A percentile compares a stretch with the other conserved stretches of the same genome.
Conservation (phyloP, 1,140 invertebrate species). For the Centruroides vittatus region DNA sequence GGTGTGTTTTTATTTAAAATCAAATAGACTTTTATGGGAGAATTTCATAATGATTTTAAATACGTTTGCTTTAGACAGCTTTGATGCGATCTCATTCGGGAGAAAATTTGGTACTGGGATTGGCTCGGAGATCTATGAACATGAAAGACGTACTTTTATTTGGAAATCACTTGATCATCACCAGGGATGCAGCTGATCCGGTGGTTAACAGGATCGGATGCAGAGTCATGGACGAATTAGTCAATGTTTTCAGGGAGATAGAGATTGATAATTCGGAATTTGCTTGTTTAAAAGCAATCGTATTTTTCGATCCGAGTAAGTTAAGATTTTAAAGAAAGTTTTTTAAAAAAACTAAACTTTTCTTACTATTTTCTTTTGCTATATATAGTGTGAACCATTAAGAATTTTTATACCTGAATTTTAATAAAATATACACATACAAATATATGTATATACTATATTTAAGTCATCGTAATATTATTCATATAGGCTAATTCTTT, state of each 20-base stretch:
- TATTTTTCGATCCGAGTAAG: slow-evolving; percentile 82
- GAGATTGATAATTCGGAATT: slow-evolving; percentile 95
- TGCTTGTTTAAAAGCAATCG: slow-evolving; percentile 89
- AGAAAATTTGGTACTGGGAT: slow-evolving; percentile 83
- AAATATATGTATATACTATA: no score
- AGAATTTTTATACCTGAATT: no score
- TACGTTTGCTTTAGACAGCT: no score
- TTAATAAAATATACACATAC: no score
- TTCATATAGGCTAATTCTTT: no score
- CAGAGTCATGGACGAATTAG: slow-evolving; percentile 86
- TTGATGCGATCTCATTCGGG: slow-evolving; percentile 63
- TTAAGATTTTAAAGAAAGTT: not conserved
- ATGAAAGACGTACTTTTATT: slow-evolving; percentile 75
- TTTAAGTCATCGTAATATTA: no score
- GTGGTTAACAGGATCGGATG: slow-evolving; percentile 55
- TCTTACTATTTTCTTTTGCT: no score
- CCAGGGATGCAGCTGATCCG: slow-evolving; percentile 50
- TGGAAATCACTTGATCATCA: slow-evolving; percentile 88
- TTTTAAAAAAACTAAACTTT: no score
- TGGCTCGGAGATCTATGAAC: slow-evolving; percentile 77
- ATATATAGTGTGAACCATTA: no score
- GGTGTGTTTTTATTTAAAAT: no score
- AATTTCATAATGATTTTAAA: no score
- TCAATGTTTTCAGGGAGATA: slow-evolving; percentile 76
- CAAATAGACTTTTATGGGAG: no score